Conservation (phyloP, 1,140 invertebrate species). For the Eupeodes corollae region DNA sequence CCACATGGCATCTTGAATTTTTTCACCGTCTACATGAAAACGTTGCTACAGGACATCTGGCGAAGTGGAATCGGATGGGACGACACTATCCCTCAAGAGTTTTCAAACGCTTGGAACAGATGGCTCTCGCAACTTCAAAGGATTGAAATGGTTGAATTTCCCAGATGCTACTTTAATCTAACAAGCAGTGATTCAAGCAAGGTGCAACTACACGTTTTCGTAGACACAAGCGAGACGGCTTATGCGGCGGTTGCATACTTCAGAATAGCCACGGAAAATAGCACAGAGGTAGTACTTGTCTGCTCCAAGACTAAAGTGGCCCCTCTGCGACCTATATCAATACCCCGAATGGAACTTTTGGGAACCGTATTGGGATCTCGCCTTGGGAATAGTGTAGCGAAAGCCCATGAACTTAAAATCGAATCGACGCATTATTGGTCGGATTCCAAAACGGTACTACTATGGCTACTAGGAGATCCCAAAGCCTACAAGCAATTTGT, state of each 20-base stretch:
- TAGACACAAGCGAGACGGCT: neutral
- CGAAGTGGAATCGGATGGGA: neutral
- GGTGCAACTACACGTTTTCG: neutral
- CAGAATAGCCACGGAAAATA: neutral
- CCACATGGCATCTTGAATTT: neutral
- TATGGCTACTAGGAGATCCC: no score
- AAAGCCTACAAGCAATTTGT: no score
- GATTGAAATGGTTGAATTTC: no score
- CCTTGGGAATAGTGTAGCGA: conserved; percentile 8
- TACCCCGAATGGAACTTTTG: conserved; percentile 34
- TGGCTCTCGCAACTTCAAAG: no score
- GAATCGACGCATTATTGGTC: no score
- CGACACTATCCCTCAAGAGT: neutral
- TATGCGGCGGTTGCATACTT: neutral
- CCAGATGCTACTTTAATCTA: no score
- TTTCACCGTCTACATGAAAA: neutral
- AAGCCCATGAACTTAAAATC: neutral
- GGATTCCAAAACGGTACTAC: no score
- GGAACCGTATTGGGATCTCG: conserved; percentile 27
- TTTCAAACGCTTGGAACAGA: no score
- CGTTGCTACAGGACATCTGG: neutral
- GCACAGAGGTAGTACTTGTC: neutral
- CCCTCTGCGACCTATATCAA: conserved; percentile 21
- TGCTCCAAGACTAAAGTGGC: conserved; percentile 25
- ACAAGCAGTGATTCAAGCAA: no score